Evolutionary conservation across 1,140 invertebrate species (phyloP).

Genomic region (Aleiodes sp.): DNA sequence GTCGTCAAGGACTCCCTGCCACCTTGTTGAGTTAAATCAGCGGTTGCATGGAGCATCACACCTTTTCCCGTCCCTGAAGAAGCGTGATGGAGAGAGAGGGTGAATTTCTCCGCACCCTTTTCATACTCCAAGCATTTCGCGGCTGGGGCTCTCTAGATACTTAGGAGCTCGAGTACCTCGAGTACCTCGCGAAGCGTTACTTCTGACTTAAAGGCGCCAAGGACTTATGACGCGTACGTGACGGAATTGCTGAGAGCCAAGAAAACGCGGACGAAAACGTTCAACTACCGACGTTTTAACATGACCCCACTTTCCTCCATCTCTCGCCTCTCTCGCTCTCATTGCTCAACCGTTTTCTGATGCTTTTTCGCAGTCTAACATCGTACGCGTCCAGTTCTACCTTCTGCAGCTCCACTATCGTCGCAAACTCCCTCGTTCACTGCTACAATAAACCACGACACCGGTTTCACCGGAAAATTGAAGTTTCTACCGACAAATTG

Average conservation of each 20-base stretch:
- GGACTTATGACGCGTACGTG: conserved; percentile 55
- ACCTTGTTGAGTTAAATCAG: conserved; percentile 56
- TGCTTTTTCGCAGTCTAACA: conserved; percentile 16
- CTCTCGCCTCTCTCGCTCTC: neutral
- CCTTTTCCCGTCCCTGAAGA: conserved; percentile 18
- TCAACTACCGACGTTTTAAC: conserved; percentile 19
- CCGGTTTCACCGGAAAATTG: conserved; percentile 43
- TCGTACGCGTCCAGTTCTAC: conserved; percentile 12
- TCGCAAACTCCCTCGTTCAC: neutral
- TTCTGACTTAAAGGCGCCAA: conserved; percentile 51
- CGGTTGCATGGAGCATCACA: conserved; percentile 38
- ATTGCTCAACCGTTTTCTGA: conserved; percentile 16
- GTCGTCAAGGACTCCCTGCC: conserved; percentile 22
- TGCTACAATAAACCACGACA: conserved; percentile 30
- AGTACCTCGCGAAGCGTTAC: conserved; percentile 42
- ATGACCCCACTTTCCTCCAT: neutral
- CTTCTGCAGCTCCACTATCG: conserved; percentile 16
- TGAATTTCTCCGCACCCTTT: conserved; percentile 22
- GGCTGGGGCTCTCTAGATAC: conserved; percentile 40
- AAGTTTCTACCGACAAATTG: conserved; percentile 45
- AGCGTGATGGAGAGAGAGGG: conserved; percentile 36
- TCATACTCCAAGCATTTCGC: conserved; percentile 37
- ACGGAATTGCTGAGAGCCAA: conserved; percentile 49
- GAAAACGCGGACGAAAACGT: conserved; percentile 16
- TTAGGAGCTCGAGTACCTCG: conserved; percentile 41